Base-by-base conservation (phyloP, 23 tunicate species). In the Ascidia mentula region DNA sequence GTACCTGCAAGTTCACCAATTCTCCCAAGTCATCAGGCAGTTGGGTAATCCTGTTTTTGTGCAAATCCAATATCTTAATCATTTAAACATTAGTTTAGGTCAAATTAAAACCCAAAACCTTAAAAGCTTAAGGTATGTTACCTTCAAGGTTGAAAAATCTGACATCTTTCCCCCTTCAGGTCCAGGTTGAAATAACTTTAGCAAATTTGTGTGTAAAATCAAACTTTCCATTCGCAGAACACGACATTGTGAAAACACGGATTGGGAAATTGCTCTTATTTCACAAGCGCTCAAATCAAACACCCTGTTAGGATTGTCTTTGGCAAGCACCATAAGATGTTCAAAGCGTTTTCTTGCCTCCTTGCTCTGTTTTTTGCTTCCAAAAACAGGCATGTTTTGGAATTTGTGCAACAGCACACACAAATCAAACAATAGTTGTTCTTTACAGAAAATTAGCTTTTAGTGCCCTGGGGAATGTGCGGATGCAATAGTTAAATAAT, bases 341-440 rank as follows among this genome's bases (percentile, higher is more conserved):
- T 93, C 94, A 82, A 88, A 89, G 39, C 98, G 86, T 46, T 76
- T 73, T 32, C 81, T 84, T 38, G 98, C 98, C 37, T 93, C 89
- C 84, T 93, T 93, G 78, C 98, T 93, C 70, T 93, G 98, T 37
- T 87, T 92, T 69, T 87, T 92, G 37, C 78, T 82, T 79, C 69
- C 74, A 39, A 92, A 87, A 4, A 90, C 45, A 53, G 85, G 84
- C 96, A 90, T 90, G 0, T 34, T 81, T 9, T 20, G 28, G 24
- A 9, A 3, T 53, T n/a, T n/a, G n/a, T n/a, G n/a, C n/a, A n/a
- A n/a, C n/a, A n/a, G n/a, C n/a, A n/a, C n/a, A n/a, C n/a, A n/a
- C n/a, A n/a, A n/a, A n/a, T n/a, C n/a, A n/a, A n/a, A n/a, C n/a
- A n/a, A n/a, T n/a, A n/a, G n/a, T n/a, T n/a, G n/a, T n/a, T n/a